Base-by-base conservation (phyloP, 1,140 invertebrate genomes). In the Acromyrmex echinatior region DNA sequence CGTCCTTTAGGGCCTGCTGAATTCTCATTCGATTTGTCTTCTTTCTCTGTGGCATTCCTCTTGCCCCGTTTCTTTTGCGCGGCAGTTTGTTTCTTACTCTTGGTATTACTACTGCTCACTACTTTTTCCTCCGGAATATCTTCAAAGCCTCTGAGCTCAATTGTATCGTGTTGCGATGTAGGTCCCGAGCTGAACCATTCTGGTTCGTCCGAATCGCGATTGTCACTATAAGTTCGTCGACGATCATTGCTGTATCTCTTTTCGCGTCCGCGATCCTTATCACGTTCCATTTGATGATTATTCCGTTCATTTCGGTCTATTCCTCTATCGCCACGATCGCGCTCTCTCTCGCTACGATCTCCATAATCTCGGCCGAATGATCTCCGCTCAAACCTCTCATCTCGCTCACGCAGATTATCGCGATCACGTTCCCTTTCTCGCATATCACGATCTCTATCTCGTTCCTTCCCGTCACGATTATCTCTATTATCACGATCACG, bases 131-230 rank as follows among this genome's bases (percentile, higher is more conserved):
- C 95, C n/a, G 90, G 94, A 93, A 89, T 92, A 76, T 98, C 98
- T 63, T 99, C 98, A 95, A 99, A 99, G 6, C 98, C 98, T 79
- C 97, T 97, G 71, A 99, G 95, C 94, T 99, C 98, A 85, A 99
- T 99, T n/a, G 98, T 98, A 89, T 99, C 98, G 88, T 97, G 96
- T 92, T 99, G 98, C 68, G 98, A 99, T 73, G 97, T 98, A 49
- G 98, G 98, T 53, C 98, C 98, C 71, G 97, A 97, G 92, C 97
- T 98, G 93, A 98, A 98, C 97, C 97, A 97, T 90, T 97, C 97
- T 0, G 97, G 97, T 90, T 97, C 97, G 71, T 97, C 97, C 5
- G 10, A 39, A 45, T 96, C 96, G 51, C 95, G 94, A 68, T 95
- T 95, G 9, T 96, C 94, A 74, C 95, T 96, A 65, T 95, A 95